Base-by-base conservation (phyloP, 2,888 invertebrate species). In the Pharmacophagus antenor region DNA sequence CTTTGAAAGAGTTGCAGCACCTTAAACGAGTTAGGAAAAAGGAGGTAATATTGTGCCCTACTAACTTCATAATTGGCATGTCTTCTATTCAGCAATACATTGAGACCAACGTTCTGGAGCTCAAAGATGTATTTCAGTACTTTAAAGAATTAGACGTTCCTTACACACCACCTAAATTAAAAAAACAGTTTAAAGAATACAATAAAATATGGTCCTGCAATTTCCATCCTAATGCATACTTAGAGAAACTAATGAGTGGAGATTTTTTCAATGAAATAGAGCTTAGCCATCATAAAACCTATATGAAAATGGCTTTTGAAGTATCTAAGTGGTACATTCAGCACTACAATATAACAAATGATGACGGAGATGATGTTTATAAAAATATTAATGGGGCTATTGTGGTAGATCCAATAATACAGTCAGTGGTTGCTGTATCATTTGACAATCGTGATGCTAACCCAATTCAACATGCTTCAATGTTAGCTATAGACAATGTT, bases 401-500 rank as follows among this genome's bases (percentile, higher is more conserved):
- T 1, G 92, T 97, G 17, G 94, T 96, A 0, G 96, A 98, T 89
- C 96, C 97, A 0, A 79, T 84, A 5, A 78, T 78, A 0, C 85
- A 93, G 17, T 92, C 93, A 5, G 82, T 95, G 6, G 92, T 98
- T 0, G 93, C 96, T 0, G 85, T 95, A 8, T 93, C 94, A 0
- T 92, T 92, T 54, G 92, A 94, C 69, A 85, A 89, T 64, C 80
- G 88, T 57, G 77, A 87, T 31, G 71, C 88, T 1, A 95, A 95
- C 85, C 96, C 96, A 0, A 82, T 95, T 50, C 94, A 95, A 77
- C 99, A 99, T 85, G 94, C 96, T 3, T 88, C 94, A 0, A 97
- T 98, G 96, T 84, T 96, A 37, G 95, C 95, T 10, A 92, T 98
- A 58, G 98, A 98, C 81, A 92, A 95, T 68, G 96, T 98, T 2